Conservation (phyloP, 1,140 invertebrate species). For the Mylabris phalerata region DNA sequence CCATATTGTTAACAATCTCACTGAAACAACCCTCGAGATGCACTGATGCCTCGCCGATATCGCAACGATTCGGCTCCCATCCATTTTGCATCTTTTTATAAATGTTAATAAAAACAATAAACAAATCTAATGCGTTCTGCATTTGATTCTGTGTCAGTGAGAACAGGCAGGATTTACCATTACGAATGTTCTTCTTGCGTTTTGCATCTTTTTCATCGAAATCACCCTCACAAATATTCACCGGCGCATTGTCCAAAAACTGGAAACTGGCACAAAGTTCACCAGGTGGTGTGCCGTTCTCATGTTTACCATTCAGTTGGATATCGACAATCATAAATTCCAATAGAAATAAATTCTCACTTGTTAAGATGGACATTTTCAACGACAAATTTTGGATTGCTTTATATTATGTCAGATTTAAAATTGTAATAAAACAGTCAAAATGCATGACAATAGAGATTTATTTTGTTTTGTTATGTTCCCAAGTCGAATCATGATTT, state of each 20-base stretch:
- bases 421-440: too few relatives aligned
- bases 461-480: too few relatives aligned
- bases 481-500: too few relatives aligned
- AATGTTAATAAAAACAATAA: slow-evolving; percentile 42
- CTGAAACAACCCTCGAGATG: slow-evolving; percentile 35
- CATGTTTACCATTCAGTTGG: slow-evolving; percentile 36
- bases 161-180: slow-evolving; percentile 50
- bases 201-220: slow-evolving; percentile 26
- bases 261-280: slow-evolving; percentile 47
- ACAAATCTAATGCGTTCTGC: slow-evolving; percentile 35
- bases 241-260: slow-evolving; percentile 45
- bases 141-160: slow-evolving; percentile 40
- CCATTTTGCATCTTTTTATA: slow-evolving; percentile 35
- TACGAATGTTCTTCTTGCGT: slow-evolving; percentile 41
- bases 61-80: slow-evolving; percentile 31
- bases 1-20: slow-evolving; percentile 32
- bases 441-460: too few relatives aligned
- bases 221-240: slow-evolving; percentile 51
- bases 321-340: slow-evolving; percentile 51
- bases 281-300: slow-evolving; percentile 21
- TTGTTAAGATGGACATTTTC: slow-evolving; percentile 43
- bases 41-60: slow-evolving; percentile 33
- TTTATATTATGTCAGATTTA: too few relatives aligned
- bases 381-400: too few relatives aligned
- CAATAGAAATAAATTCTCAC: slow-evolving; percentile 49